Conservation (phyloP, 2,797 vertebrate species). For the Neosilurus mollespiculum region DNA sequence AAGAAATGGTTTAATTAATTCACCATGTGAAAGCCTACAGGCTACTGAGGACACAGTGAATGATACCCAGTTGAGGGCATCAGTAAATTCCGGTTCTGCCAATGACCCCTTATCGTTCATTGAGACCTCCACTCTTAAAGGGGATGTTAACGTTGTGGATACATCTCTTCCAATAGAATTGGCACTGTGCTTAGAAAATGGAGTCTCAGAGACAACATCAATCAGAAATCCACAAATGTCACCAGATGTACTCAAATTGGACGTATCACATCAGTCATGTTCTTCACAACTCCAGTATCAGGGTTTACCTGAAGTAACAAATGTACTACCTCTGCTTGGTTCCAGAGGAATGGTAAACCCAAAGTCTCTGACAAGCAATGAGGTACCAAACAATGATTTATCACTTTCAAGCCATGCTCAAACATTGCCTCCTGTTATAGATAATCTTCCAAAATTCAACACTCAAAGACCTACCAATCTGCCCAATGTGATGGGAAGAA, state of each 20-base stretch:
- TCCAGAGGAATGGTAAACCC: background rate
- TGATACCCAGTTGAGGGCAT: constrained; percentile 16
- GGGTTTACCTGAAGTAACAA: constrained; percentile 21
- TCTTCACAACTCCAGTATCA: constrained; percentile 6
- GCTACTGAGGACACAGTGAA: constrained; percentile 14
- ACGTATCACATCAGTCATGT: constrained; percentile 22
- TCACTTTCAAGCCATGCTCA: background rate
- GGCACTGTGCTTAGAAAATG: constrained; percentile 1
- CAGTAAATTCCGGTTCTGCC: constrained; percentile 18
- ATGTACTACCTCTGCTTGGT: constrained; percentile 21
- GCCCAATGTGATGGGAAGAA: constrained; percentile 31
- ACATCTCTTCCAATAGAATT: constrained; percentile 17
- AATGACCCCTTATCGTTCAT: background rate
- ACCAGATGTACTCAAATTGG: constrained; percentile 3
- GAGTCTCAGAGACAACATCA: constrained; percentile 15
- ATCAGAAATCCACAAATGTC: background rate
- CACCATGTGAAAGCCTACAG: constrained; percentile 14
- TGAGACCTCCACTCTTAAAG: constrained; percentile 6
- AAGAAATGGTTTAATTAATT: constrained; percentile 5
- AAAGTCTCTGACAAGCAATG: constrained; percentile 19
- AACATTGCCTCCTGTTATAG: constrained; percentile 34
- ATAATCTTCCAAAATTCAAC: constrained; percentile 62
- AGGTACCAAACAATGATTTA: constrained; percentile 10
- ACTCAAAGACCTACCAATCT: constrained; percentile 64
- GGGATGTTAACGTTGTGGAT: constrained; percentile 2